Base-by-base conservation (phyloP, 1,140 invertebrate species). In the Bursaphelenchus mucronatus region DNA sequence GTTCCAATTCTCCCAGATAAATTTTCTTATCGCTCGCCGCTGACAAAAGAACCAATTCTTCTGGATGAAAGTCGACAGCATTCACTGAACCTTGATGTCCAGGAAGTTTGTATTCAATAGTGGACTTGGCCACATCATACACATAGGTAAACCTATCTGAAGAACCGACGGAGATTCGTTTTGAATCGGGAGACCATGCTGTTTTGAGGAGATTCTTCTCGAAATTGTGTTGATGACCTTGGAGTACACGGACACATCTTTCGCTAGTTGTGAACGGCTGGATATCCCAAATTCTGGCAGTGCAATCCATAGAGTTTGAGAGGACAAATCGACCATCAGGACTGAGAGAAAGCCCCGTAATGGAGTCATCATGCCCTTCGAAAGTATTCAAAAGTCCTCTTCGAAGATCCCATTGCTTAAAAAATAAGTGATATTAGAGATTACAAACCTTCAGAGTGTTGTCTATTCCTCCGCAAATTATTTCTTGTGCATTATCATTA, bases 61-160 rank as follows among this genome's bases (percentile, higher is more conserved):
- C 88, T 0, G 90, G 91, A 85, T 98, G 95, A 79, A 99, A 97
- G 82, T 93, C 90, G 0, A 94, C 88, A 80, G 93, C 92, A 82
- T 97, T 98, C 3, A 99, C 92, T 68, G 92, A 91, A 19, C 95
- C 96, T 82, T 92, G 90, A 82, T 99, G 96, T 0, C 96, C 96
- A 0, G 96, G 95, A 58, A 99, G 85, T 84, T 95, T 97, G 82
- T 98, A 99, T 59, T 96, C 82, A 73, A 97, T 90, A 58, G 90
- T 86, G 50, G 93, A 83, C 5, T 82, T 76, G 3, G 90, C 92
- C 3, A 92, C 93, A 82, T 98, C 92, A 94, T 94, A 99, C 52
- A 99, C 86, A 82, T 98, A 96, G 8, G 97, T 89, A 84, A 89
- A 93, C 52, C 95, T 85, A 83, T 99, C 96, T 3, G 92, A 88